phyloP scores from a whole-genome alignment of 2,113 vertebrate genomes.

The Motacilla tschutschensis region DNA sequence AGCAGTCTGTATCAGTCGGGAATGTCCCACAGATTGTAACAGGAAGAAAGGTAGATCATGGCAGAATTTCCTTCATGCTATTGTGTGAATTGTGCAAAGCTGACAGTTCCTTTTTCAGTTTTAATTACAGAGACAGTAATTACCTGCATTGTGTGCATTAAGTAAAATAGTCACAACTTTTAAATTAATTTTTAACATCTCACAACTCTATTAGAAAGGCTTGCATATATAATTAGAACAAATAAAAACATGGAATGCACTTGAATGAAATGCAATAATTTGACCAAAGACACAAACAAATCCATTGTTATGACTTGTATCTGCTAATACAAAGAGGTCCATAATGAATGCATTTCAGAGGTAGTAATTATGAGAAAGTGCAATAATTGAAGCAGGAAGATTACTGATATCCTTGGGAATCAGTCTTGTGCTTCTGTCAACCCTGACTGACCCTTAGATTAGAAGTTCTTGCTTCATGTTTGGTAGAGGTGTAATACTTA shows the following conservation, averaged over 20 bases:
- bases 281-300: not conserved
- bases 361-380: accelerated
- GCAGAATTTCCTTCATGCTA: not conserved
- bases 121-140: not conserved
- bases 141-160: not conserved
- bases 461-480: not conserved
- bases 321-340: accelerated
- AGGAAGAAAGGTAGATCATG: not conserved
- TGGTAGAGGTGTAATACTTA: not conserved
- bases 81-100: not conserved
- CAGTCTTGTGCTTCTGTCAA: not conserved
- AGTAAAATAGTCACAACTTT: not conserved
- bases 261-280: not conserved
- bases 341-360: not conserved
- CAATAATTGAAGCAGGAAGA: not conserved
- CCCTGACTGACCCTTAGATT: not conserved
- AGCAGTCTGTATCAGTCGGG: not conserved
- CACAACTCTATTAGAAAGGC: not conserved
- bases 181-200: not conserved
- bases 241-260: not conserved
- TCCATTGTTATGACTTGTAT: not conserved
- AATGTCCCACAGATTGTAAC: not conserved
- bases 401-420: not conserved
- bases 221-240: not conserved
- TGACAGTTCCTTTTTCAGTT: not conserved